Evolutionary conservation across 2,797 vertebrate genomes (phyloP).

Genomic region (Dermochelys coriacea): DNA sequence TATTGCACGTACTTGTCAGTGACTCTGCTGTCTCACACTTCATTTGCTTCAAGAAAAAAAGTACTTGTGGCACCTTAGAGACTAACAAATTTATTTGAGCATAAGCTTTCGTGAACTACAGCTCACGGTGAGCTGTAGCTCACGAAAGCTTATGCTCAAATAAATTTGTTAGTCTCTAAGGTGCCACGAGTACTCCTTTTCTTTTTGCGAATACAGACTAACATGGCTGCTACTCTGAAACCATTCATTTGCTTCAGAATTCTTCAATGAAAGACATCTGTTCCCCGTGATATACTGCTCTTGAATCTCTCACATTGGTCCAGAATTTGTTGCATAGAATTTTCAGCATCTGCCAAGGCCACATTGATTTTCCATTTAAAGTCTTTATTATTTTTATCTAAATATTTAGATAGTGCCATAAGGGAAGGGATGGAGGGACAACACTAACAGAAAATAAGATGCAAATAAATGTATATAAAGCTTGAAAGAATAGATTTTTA

Average conservation of each 20-base stretch:
- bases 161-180: no score
- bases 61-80: no score
- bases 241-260: not conserved
- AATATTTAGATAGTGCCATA: not conserved
- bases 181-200: no score
- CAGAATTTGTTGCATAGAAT: not conserved
- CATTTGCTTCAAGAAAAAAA: constrained; percentile 53
- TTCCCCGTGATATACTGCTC: not conserved
- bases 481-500: not conserved
- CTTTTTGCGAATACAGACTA: no score
- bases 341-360: constrained; percentile 43
- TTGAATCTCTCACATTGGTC: not conserved
- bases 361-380: constrained; percentile 49
- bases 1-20: not conserved
- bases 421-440: not conserved
- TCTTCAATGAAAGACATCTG: constrained; percentile 30
- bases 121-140: no score
- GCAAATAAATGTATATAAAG: fast-evolving
- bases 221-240: no score
- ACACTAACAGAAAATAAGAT: not conserved
- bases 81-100: no score
- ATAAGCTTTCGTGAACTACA: no score
- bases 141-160: no score
- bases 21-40: constrained; percentile 28
- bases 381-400: constrained; percentile 29